These are phyloP conservation scores for Drosophila cognata DNA, from an alignment of 2,888 invertebrate species.

Conservation along the genomic window DNA sequence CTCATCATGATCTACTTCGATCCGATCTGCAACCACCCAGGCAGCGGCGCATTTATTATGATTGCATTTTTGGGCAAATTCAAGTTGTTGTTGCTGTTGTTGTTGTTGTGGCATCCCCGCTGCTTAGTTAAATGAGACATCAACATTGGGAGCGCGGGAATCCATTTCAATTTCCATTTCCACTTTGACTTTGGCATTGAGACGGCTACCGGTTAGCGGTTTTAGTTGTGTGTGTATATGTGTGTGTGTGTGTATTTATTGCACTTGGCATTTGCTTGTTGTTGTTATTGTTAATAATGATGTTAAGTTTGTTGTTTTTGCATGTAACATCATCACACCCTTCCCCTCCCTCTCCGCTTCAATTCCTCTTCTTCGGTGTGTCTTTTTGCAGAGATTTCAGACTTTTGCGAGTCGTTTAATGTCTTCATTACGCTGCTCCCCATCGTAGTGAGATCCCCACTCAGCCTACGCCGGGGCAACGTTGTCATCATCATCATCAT, in stretches of 20 bases:
- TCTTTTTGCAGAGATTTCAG: slow-evolving; percentile 16
- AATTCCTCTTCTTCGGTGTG: slow-evolving; percentile 20
- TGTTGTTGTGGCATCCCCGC: slow-evolving; percentile 51
- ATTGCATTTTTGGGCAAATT: slow-evolving; percentile 74
- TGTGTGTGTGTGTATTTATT: neutral
- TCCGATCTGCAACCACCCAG: slow-evolving; percentile 63
- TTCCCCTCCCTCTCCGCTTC: neutral
- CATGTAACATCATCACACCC: slow-evolving; percentile 52
- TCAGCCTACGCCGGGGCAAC: slow-evolving; percentile 37
- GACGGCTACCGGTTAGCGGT: slow-evolving; percentile 59
- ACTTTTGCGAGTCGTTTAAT: slow-evolving; percentile 56
- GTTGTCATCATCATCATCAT: slow-evolving; percentile 27
- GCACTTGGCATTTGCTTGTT: slow-evolving; percentile 58
- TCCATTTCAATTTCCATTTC: slow-evolving; percentile 31
- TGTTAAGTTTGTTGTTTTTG: slow-evolving; percentile 74
- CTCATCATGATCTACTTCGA: slow-evolving; percentile 26
- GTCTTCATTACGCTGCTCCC: slow-evolving; percentile 71
- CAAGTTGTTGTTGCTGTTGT: slow-evolving; percentile 23
- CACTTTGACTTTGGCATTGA: slow-evolving; percentile 33
- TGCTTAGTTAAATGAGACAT: slow-evolving; percentile 80
- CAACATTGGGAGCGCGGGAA: slow-evolving; percentile 43
- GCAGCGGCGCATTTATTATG: slow-evolving; percentile 74
- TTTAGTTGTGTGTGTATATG: slow-evolving; percentile 5
- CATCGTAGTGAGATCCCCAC: slow-evolving; percentile 37
- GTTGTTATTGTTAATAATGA: slow-evolving; percentile 77